Evolutionary conservation across 2,888 invertebrate species (phyloP).

Genomic region (Acronicta leporina): DNA sequence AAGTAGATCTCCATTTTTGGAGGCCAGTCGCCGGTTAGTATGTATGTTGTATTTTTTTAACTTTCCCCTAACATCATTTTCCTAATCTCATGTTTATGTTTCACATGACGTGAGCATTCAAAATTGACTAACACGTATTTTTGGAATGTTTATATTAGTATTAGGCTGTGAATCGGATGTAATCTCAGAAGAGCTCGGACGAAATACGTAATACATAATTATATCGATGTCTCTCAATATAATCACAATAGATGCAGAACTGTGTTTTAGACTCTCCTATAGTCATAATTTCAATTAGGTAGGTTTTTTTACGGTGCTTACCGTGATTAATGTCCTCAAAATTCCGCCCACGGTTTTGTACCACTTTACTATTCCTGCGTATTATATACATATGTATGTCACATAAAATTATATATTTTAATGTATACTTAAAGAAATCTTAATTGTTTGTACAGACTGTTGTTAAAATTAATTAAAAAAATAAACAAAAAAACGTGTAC

Average conservation of each 20-base stretch:
- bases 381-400: conserved; percentile 36
- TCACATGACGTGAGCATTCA: conserved; percentile 16
- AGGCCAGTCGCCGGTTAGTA: conserved; percentile 19
- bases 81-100: conserved; percentile 11
- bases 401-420: conserved; percentile 56
- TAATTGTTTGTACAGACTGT: conserved; percentile 79
- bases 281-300: conserved; percentile 24
- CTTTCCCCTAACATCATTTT: conserved; percentile 9
- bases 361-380: conserved; percentile 42
- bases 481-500: conserved; percentile 60
- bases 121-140: conserved; percentile 62
- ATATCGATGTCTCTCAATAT: conserved; percentile 14
- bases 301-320: conserved; percentile 12
- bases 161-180: conserved; percentile 82
- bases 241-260: conserved; percentile 8
- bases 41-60: conserved; percentile 24
- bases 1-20: conserved; percentile 33
- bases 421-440: conserved; percentile 63
- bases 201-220: conserved; percentile 20
- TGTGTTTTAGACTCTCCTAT: conserved; percentile 14
- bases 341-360: conserved; percentile 64
- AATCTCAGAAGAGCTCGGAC: conserved; percentile 60
- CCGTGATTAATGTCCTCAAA: conserved; percentile 27
- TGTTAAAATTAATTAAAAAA: conserved; percentile 72
- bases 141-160: conserved; percentile 72